Evolutionary conservation across 2,797 vertebrate genomes (phyloP).

Genomic region (Benthosema pterotum): DNA sequence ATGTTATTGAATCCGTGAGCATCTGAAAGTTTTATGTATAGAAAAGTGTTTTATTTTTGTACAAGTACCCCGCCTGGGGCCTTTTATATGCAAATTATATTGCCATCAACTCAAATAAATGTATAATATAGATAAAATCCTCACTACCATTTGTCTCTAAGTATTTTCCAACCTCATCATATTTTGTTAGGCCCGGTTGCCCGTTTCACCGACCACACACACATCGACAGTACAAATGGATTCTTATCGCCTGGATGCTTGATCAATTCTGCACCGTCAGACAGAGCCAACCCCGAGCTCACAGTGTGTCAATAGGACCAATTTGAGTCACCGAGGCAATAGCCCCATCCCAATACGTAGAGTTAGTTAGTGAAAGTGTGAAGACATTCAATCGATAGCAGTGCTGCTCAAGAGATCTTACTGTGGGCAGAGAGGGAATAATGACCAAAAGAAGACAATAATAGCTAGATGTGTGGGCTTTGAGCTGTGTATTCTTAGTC

Average conservation of each 20-base stretch:
- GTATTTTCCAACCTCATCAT: constrained; percentile 27
- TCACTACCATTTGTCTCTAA: not conserved
- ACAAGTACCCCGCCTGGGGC: no score
- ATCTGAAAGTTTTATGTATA: no score
- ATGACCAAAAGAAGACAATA: constrained; percentile 20
- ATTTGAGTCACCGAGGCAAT: constrained; percentile 27
- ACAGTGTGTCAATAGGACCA: constrained; percentile 32
- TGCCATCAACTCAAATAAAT: not conserved
- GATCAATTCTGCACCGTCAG: constrained; percentile 45
- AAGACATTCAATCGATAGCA: constrained; percentile 43
- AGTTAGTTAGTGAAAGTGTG: constrained; percentile 36
- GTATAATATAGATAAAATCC: constrained; percentile 8
- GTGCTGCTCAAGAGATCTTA: constrained; percentile 14
- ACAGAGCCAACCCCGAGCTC: constrained; percentile 31
- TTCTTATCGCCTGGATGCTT: constrained; percentile 36
- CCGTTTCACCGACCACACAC: constrained; percentile 17
- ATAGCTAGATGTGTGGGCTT: constrained; percentile 20
- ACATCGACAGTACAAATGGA: constrained; percentile 47
- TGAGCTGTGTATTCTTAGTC: constrained; percentile 9
- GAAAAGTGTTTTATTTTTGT: no score
- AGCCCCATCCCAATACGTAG: constrained; percentile 26
- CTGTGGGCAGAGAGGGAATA: constrained; percentile 4
- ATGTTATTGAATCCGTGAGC: no score
- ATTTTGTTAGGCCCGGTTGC: constrained; percentile 8
- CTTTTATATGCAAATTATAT: no score